phyloP scores from a whole-genome alignment of 1,140 invertebrate species.

The Drosophila guanche region DNA sequence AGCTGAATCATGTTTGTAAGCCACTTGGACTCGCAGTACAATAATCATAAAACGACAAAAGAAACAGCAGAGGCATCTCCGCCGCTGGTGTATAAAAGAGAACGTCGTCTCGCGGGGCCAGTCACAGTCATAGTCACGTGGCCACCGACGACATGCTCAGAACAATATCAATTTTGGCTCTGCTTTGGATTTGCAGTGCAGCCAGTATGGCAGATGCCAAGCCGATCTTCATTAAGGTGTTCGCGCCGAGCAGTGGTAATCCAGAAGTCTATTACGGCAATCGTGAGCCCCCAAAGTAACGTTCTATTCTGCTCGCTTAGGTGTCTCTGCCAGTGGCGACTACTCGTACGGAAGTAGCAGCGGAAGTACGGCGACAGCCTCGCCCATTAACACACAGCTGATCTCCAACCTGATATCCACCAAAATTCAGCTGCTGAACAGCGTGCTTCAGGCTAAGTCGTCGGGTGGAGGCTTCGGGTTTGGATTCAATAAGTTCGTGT shows the following conservation, averaged over 20 bases:
- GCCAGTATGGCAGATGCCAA: conserved; percentile 43
- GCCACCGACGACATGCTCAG: conserved; percentile 48
- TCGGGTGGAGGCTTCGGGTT: conserved; percentile 51
- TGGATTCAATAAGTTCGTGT: conserved; percentile 45
- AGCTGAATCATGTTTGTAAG: conserved; percentile 50
- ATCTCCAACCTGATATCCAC: conserved; percentile 52
- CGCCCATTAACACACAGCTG: conserved; percentile 49
- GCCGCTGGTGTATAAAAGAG: conserved; percentile 59
- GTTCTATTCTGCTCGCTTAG: not conserved
- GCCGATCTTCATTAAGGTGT: conserved; percentile 59
- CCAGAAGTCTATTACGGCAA: not conserved
- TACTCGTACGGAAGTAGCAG: conserved; percentile 8
- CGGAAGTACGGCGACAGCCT: conserved; percentile 21
- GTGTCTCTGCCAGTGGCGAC: conserved; percentile 15
- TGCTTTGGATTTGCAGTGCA: conserved; percentile 33
- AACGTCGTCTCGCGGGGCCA: conserved; percentile 32
- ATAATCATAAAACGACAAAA: conserved; percentile 52
- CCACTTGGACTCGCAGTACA: conserved; percentile 40
- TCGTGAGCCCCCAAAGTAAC: not conserved
- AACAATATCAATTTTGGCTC: conserved; percentile 50
- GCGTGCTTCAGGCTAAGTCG: conserved; percentile 49
- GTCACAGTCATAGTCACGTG: conserved; percentile 51
- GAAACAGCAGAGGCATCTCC: conserved; percentile 30
- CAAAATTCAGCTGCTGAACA: conserved; percentile 54
- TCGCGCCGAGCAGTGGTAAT: conserved; percentile 53